Conservation (phyloP, 2,113 vertebrate genomes). For the Heloderma charlesbogerti region DNA sequence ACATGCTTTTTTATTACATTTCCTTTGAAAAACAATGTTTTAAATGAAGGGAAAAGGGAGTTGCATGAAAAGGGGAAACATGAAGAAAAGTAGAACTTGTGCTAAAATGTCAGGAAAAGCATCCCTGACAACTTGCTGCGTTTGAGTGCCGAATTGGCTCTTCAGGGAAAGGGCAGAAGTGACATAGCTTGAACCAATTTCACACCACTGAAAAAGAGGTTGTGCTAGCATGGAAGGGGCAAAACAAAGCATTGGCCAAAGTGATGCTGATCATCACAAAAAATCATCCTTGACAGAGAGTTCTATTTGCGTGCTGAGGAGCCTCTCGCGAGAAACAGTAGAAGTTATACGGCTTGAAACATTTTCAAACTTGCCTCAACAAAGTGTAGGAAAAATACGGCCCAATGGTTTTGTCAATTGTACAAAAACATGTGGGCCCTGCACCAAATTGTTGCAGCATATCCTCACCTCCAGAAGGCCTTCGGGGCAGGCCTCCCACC, state of each 20-base stretch:
- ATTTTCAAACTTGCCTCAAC: constrained; percentile 19
- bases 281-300: constrained; percentile 3
- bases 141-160: constrained; percentile 28
- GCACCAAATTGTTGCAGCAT: background rate
- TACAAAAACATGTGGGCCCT: background rate
- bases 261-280: background rate
- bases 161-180: constrained; percentile 49
- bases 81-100: constrained; percentile 43
- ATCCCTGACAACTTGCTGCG: constrained; percentile 34
- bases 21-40: constrained; percentile 63
- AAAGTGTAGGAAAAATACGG: constrained; percentile 5
- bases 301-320: background rate
- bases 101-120: constrained; percentile 44
- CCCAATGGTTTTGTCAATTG: constrained; percentile 9
- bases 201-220: background rate
- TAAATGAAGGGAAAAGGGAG: constrained; percentile 59
- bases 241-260: background rate
- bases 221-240: background rate
- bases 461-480: background rate
- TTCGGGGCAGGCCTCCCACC: background rate
- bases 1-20: constrained; percentile 38
- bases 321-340: background rate
- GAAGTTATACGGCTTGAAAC: background rate
- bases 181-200: background rate
- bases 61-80: constrained; percentile 35